Conservation (phyloP, 2,113 vertebrate species). For the Stomatorhinus ivindoensis region DNA sequence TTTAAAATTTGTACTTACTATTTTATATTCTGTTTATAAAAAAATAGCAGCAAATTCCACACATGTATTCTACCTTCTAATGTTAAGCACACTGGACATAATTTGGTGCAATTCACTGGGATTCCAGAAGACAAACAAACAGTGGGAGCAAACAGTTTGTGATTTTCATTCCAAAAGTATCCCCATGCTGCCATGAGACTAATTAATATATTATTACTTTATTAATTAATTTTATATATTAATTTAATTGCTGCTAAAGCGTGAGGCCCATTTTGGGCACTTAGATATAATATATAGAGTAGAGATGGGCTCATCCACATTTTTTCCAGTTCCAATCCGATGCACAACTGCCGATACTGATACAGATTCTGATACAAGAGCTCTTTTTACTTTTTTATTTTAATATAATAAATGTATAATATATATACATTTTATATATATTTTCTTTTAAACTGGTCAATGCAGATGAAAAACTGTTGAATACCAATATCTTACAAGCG, state of each 20-base stretch:
- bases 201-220: background rate
- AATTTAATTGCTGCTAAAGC: background rate
- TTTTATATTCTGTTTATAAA: background rate
- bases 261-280: background rate
- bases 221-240: background rate
- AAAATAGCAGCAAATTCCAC: background rate
- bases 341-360: no score
- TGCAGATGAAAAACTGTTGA: no score
- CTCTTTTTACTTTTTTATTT: no score
- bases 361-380: no score
- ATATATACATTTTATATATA: no score
- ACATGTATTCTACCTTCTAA: background rate
- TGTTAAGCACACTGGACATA: background rate
- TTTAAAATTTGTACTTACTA: background rate
- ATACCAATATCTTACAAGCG: no score
- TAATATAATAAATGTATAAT: no score
- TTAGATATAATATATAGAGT: background rate
- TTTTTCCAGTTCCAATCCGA: no score
- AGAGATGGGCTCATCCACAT: background rate
- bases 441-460: no score
- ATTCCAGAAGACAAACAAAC: background rate
- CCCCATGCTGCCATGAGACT: background rate
- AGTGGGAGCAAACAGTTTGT: background rate
- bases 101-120: background rate
- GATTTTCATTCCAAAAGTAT: background rate